phyloP scores from a whole-genome alignment of 2,888 invertebrate genomes.

The Drosophila picticornis region DNA sequence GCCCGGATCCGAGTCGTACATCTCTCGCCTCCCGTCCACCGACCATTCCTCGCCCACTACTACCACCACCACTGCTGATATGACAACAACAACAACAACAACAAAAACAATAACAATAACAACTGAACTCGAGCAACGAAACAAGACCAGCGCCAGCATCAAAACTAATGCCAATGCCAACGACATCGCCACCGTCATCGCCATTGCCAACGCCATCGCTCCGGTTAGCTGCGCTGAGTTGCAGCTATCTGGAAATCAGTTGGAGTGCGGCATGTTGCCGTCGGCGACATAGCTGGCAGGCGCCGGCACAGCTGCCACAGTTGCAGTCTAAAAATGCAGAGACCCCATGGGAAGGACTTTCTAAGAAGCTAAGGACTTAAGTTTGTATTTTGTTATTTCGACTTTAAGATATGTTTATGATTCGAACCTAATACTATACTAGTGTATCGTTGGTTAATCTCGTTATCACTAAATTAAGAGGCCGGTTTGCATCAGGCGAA shows the following conservation, averaged over 20 bases:
- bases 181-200: background rate
- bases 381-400: slow-evolving; percentile 6
- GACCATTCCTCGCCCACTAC: slow-evolving; percentile 1
- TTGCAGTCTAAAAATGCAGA: background rate
- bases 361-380: slow-evolving; percentile 13
- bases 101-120: background rate
- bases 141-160: background rate
- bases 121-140: slow-evolving; percentile 4
- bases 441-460: slow-evolving; percentile 29
- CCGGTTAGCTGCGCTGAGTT: background rate
- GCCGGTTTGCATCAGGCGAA: slow-evolving; percentile 25
- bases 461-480: slow-evolving; percentile 62
- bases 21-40: slow-evolving; percentile 2
- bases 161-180: background rate
- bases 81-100: background rate
- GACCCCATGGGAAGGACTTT: slow-evolving; percentile 2
- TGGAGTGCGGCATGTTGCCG: slow-evolving; percentile 10
- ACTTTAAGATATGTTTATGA: slow-evolving; percentile 17
- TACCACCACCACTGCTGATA: slow-evolving; percentile 3
- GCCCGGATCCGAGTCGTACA: background rate
- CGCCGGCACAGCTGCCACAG: slow-evolving; percentile 3
- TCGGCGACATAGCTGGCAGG: slow-evolving; percentile 60
- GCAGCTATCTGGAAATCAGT: slow-evolving; percentile 1
- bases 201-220: background rate
- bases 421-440: slow-evolving; percentile 16